phyloP scores from a whole-genome alignment of 2,888 invertebrate genomes.

The Troilus luridus region DNA sequence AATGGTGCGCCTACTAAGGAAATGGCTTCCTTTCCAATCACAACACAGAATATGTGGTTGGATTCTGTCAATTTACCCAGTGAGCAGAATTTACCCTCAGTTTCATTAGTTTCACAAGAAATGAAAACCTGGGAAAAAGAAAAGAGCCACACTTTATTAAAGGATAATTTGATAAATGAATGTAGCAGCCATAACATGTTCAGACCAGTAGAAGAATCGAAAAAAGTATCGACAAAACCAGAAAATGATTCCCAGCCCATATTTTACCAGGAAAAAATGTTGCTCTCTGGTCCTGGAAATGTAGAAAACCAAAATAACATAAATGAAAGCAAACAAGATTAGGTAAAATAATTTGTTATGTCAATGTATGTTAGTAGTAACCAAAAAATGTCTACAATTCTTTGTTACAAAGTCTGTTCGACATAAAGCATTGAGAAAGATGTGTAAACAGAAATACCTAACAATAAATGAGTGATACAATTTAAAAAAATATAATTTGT shows the following conservation, averaged over 20 bases:
- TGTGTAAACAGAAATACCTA: no score
- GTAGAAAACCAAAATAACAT: background rate
- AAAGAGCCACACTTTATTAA: background rate
- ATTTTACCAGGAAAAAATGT: slow-evolving; percentile 9
- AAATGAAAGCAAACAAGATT: background rate
- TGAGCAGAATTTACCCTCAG: background rate
- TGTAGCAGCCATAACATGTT: slow-evolving; percentile 33
- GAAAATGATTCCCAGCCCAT: background rate
- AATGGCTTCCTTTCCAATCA: background rate
- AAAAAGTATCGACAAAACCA: background rate
- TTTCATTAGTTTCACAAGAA: background rate
- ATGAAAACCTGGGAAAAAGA: background rate
- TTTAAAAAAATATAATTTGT: no score
- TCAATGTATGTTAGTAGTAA: background rate
- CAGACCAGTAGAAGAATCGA: background rate
- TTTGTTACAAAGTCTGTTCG: background rate
- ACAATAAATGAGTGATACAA: no score
- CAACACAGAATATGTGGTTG: slow-evolving; percentile 20
- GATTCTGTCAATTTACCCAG: background rate
- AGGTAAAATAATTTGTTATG: background rate
- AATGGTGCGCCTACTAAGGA: background rate
- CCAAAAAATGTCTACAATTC: background rate
- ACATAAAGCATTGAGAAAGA: background rate
- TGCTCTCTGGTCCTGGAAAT: slow-evolving; percentile 22
- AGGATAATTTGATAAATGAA: background rate